Base-by-base conservation (phyloP, 1,140 invertebrate genomes). In the Zophobas atratus region DNA sequence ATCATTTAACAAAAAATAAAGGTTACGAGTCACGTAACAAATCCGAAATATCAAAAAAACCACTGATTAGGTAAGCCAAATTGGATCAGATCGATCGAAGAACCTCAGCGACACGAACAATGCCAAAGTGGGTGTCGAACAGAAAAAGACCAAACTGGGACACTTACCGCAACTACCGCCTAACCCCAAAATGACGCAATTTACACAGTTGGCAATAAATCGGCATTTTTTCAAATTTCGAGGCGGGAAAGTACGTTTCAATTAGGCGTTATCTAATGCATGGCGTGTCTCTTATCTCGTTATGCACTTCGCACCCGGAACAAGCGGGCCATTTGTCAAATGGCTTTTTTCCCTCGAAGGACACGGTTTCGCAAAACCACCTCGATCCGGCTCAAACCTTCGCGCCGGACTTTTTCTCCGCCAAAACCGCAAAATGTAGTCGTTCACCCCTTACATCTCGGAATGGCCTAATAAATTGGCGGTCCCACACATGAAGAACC, bases 71-170 rank as follows among this genome's bases (percentile, higher is more conserved):
- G 20, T 20, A 20, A 20, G 20, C 20, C 20, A 20, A 67, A 43
- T 67, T 33, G 38, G 43, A 39, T 2, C 20, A 6, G 6, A 63
- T 39, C 1, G 35, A 0, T 39, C n/a, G 57, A 63, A 63, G 35
- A 63, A 32, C 20, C 20, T 20, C 20, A 20, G 20, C 20, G 20
- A 20, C 20, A 20, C 20, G 20, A 20, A 20, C 3, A 51, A 2
- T 20, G n/a, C 3, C n/a, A 20, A 51, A 51, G 49, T 72, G 48
- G 38, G 71, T 36, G 46, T 34, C 39, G 6, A 34, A 73, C 39
- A 53, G 60, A 76, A 76, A 76, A 76, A 49, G 32, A 75, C 32
- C 60, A 76, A 76, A 63, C 56, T 76, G 60, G 74, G 74, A 56
- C 74, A 76, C 55, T 75, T 75, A 56, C 35, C 63, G 55, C 43